Evolutionary conservation across 2,797 vertebrate genomes (phyloP).

Genomic region (Enteromius radiatus): DNA sequence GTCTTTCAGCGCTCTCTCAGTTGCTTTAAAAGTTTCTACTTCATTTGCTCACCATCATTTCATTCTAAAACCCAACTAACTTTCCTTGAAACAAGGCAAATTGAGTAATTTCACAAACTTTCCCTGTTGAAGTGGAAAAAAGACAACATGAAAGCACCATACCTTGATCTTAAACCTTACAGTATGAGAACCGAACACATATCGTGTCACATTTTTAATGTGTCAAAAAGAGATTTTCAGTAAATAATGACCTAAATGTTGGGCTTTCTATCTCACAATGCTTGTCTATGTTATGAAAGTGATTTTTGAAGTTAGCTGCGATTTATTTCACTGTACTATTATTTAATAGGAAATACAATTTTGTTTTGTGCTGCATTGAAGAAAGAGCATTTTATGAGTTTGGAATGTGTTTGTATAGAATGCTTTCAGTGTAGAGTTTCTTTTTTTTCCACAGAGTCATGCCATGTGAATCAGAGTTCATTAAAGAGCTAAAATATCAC

Average conservation of each 20-base stretch:
- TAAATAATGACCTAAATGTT: neutral
- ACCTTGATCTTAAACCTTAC: neutral
- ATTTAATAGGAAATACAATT: neutral
- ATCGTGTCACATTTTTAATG: neutral
- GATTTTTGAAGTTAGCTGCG: neutral
- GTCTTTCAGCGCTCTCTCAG: neutral
- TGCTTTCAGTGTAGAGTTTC: neutral
- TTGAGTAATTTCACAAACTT: neutral
- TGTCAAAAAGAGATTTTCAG: neutral
- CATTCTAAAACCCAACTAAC: neutral
- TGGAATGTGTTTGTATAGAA: neutral
- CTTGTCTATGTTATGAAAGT: neutral
- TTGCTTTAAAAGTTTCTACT: neutral
- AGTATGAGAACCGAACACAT: neutral
- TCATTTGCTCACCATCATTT: neutral
- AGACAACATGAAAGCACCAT: neutral
- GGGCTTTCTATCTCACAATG: neutral
- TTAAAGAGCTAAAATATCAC: slow-evolving; percentile 8
- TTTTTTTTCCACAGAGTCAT: neutral
- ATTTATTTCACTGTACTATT: neutral
- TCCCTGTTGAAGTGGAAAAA: neutral
- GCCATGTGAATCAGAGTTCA: neutral
- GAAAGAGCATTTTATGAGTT: neutral
- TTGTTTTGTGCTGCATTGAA: neutral
- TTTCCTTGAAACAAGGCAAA: neutral